Conservation (phyloP, 2,888 invertebrate genomes). For the Zygogramma bicolorata region DNA sequence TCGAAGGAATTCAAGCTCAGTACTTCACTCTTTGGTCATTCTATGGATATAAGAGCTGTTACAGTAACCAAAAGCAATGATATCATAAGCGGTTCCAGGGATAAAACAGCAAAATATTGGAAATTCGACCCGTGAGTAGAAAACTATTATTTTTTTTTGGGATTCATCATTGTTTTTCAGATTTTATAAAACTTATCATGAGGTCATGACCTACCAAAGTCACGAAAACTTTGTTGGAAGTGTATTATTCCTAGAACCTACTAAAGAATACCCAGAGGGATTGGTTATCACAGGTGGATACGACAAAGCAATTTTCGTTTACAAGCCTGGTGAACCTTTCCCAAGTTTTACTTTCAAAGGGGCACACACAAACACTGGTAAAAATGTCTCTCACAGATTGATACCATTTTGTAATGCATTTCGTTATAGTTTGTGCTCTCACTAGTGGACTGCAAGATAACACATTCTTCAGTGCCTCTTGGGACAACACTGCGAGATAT, state of each 20-base stretch:
- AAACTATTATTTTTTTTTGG: not conserved
- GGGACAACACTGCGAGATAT: slow-evolving; percentile 90
- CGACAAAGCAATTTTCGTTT: slow-evolving; percentile 86
- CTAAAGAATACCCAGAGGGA: slow-evolving; percentile 78
- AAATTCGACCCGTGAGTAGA: slow-evolving; percentile 76
- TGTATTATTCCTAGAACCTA: slow-evolving; percentile 82
- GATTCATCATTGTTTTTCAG: too few relatives aligned
- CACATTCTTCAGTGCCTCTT: slow-evolving; percentile 86
- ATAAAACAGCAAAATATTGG: slow-evolving; percentile 90
- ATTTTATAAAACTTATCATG: slow-evolving; percentile 73
- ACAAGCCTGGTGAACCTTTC: slow-evolving; percentile 76
- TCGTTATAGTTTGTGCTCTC: slow-evolving; percentile 69
- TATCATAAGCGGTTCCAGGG: slow-evolving; percentile 89
- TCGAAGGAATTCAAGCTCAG: slow-evolving; percentile 79
- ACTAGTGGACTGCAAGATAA: slow-evolving; percentile 67
- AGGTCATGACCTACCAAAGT: slow-evolving; percentile 78
- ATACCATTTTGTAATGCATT: too few relatives aligned
- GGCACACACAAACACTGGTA: slow-evolving; percentile 84
- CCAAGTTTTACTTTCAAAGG: slow-evolving; percentile 76
- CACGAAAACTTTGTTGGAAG: slow-evolving; percentile 89
- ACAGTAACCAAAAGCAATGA: slow-evolving; percentile 75
- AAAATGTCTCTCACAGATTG: too few relatives aligned
- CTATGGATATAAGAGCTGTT: slow-evolving; percentile 86
- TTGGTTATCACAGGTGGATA: slow-evolving; percentile 91
- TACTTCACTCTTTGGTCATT: slow-evolving; percentile 82